These are phyloP conservation scores for Anoplolepis gracilipes DNA, from an alignment of 1,140 invertebrate genomes.

Conservation along the genomic window DNA sequence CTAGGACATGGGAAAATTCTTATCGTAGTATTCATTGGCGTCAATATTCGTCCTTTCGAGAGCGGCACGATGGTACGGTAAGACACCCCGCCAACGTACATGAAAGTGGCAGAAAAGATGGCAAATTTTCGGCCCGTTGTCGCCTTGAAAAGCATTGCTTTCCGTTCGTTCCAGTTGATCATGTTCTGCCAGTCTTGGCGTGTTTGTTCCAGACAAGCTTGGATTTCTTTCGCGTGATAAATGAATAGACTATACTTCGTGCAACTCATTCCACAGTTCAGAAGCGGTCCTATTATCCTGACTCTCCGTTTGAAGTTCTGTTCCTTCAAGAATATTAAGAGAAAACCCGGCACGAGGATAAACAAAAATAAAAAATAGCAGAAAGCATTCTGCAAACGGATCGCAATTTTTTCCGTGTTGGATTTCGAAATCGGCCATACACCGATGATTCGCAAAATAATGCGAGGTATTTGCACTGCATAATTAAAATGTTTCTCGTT, in stretches of 20 bases:
- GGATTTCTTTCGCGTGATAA: constrained; percentile 13
- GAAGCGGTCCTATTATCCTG: constrained; percentile 36
- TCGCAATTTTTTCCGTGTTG: neutral
- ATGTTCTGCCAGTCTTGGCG: constrained; percentile 57
- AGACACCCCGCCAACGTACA: constrained; percentile 70
- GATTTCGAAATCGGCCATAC: constrained; percentile 57
- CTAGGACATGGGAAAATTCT: constrained; percentile 59
- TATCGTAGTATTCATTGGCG: constrained; percentile 55
- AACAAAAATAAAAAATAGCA: constrained; percentile 44
- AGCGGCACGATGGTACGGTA: constrained; percentile 69
- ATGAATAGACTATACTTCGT: constrained; percentile 60
- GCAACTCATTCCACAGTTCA: constrained; percentile 43
- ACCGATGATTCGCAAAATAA: constrained; percentile 55
- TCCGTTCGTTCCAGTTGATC: neutral
- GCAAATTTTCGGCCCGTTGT: constrained; percentile 55
- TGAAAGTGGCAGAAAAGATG: constrained; percentile 47
- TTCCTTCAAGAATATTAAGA: constrained; percentile 49
- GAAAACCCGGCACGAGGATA: constrained; percentile 49
- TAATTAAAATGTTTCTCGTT: neutral
- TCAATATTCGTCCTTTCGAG: constrained; percentile 54
- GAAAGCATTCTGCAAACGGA: neutral
- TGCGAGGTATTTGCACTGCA: constrained; percentile 15
- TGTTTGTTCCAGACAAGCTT: constrained; percentile 31
- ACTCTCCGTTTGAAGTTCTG: neutral
- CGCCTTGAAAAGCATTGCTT: constrained; percentile 60